Evolutionary conservation across 2,797 vertebrate species (phyloP), one percentile per base, ranked within the genome.

Genomic region (Chaunax sp.): DNA sequence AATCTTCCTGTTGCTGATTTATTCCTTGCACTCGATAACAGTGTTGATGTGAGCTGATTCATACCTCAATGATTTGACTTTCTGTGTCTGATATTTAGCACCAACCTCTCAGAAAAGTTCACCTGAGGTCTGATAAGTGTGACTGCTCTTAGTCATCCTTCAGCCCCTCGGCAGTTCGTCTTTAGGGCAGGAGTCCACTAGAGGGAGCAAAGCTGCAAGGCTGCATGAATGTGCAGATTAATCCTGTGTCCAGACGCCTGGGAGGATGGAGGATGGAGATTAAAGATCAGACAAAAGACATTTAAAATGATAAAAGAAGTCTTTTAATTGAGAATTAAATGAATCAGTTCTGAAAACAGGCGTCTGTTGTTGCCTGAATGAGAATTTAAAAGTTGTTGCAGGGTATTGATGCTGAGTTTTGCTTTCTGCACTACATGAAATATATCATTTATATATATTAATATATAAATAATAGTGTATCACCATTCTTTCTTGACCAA

Each of bases 161-260:
- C 45, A 41, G 15, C 50, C n/a, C n/a, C n/a, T n/a, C n/a, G n/a
- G 28, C 14, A 15, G 57, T 56, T 16, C 2, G 69, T 70, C 79
- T 78, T 75, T 6, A 64, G 78, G 66, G 53, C 55, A 38, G 23
- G 13, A 37, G 44, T 75, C 92, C 92, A 92, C 92, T 85, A 93
- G 92, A 87, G 91, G 90, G 92, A 77, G 91, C 84, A 79, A 69
- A 69, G 58, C 65, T 85, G 84, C 60, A 72, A 71, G 77, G 58
- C 76, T 78, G 67, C 5, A 6, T 55, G 55, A 18, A 38, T 8
- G 50, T 68, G 64, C 23, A 33, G 35, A 57, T 45, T 70, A 22
- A 66, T 64, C 46, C 45, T 47, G 22, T 6, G 25, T 43, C n/a
- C 69, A 45, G 23, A 38, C 56, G 63, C 61, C 60, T 57, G 43